A percentile compares a stretch with the other conserved stretches of the same genome.
Conservation (phyloP, 2,888 invertebrate genomes). For the Tinea pellionella region DNA sequence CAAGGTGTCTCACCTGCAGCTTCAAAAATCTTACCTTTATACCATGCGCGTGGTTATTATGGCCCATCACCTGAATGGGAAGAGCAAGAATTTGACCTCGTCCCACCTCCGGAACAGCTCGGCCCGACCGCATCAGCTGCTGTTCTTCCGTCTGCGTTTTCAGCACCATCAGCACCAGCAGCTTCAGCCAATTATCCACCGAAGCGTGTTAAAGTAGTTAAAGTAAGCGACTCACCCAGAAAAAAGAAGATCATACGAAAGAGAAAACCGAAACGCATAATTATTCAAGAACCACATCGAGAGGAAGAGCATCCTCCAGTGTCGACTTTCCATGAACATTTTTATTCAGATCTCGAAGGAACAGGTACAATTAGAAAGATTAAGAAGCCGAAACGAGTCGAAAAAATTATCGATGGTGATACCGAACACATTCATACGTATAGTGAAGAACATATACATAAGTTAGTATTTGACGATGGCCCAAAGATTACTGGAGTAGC, state of each 20-base stretch:
- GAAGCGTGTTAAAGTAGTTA: conserved; percentile 52
- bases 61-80: conserved; percentile 51
- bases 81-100: conserved; percentile 46
- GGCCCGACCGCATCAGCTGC: conserved; percentile 28
- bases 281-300: conserved; percentile 23
- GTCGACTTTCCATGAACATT: conserved; percentile 56
- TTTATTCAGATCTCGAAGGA: conserved; percentile 58
- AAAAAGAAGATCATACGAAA: conserved; percentile 42
- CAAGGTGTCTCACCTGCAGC: conserved; percentile 30
- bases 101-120: conserved; percentile 34
- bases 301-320: conserved; percentile 40
- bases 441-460: conserved; percentile 63
- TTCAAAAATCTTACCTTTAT: conserved; percentile 54
- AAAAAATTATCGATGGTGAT: conserved; percentile 64
- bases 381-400: conserved; percentile 57
- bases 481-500: conserved; percentile 31
- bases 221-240: conserved; percentile 41
- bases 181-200: conserved; percentile 28
- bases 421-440: conserved; percentile 65
- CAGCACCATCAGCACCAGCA: conserved; percentile 27
- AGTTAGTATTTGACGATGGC: conserved; percentile 45
- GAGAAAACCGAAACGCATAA: conserved; percentile 44
- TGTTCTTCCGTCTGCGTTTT: conserved; percentile 29
- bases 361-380: conserved; percentile 54
- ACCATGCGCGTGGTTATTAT: conserved; percentile 58